phyloP scores from a whole-genome alignment of 2,113 vertebrate species.

The Mungos mungo region DNA sequence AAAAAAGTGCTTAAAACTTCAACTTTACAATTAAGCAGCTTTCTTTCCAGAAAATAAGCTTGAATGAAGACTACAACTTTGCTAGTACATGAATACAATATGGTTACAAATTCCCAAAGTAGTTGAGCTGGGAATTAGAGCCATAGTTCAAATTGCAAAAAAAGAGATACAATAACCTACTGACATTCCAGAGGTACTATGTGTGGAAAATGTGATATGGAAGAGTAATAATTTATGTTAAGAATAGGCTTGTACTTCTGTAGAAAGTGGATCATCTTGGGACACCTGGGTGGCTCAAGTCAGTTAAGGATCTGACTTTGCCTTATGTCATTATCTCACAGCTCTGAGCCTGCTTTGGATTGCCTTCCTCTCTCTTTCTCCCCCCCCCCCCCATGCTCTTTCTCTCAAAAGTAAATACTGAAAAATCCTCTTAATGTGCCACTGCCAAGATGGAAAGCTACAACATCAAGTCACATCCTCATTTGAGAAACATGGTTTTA shows the following conservation, averaged over 20 bases:
- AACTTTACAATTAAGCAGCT: not conserved
- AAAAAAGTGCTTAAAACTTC: not conserved
- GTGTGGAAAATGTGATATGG: not conserved
- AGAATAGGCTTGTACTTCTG: not conserved
- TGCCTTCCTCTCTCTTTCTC: too few relatives aligned
- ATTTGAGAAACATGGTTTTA: not conserved
- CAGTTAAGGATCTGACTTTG: too few relatives aligned
- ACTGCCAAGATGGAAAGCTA: not conserved
- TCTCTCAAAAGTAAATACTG: too few relatives aligned
- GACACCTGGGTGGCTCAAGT: too few relatives aligned
- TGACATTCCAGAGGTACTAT: not conserved
- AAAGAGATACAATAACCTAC: not conserved
- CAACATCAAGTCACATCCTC: not conserved
- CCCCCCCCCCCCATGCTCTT: too few relatives aligned
- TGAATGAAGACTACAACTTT: not conserved
- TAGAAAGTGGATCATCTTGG: not conserved
- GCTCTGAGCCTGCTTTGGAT: too few relatives aligned
- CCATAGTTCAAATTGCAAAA: not conserved
- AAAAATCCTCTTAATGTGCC: not conserved
- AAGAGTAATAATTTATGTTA: not conserved
- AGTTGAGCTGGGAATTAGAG: not conserved
- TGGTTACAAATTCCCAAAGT: not conserved
- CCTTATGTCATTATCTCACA: too few relatives aligned
- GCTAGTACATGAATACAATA: not conserved
- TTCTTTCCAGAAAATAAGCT: not conserved